Evolutionary conservation across 2,888 invertebrate species (phyloP).

Genomic region (Drosophila buzzatii): DNA sequence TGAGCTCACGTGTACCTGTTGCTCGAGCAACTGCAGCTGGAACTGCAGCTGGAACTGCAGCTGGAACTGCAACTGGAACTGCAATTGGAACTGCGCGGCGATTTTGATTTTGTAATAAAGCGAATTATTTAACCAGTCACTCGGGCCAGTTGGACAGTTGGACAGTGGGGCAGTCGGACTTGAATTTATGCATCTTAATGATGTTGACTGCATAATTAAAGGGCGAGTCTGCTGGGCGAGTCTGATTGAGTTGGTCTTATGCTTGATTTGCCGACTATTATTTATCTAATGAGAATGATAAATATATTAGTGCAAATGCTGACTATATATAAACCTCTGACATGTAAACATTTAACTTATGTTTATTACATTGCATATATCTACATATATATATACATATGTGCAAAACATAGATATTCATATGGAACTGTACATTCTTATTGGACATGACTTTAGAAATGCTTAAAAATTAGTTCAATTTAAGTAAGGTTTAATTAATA

Average conservation of each 20-base stretch:
- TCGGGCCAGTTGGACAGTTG: background rate
- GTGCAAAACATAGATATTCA: background rate
- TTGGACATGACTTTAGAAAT: too few relatives aligned
- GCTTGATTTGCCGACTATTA: background rate
- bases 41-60: background rate
- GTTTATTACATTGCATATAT: background rate
- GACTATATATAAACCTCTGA: background rate
- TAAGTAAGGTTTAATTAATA: background rate
- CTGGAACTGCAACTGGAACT: background rate
- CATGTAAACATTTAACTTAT: background rate
- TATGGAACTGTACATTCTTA: background rate
- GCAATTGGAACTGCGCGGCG: background rate
- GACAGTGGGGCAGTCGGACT: too few relatives aligned
- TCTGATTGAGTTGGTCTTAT: background rate
- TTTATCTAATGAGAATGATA: constrained; percentile 1
- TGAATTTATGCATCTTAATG: background rate
- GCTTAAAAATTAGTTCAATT: background rate
- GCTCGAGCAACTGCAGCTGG: background rate
- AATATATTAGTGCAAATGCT: background rate
- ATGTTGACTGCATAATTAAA: background rate
- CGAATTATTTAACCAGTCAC: constrained; percentile 2
- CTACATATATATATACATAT: background rate
- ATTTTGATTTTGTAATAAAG: constrained; percentile 7
- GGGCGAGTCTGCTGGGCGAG: background rate
- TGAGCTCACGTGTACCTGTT: constrained; percentile 50